phyloP scores from a whole-genome alignment of 2,797 vertebrate genomes.

The Sebastes nivosus region DNA sequence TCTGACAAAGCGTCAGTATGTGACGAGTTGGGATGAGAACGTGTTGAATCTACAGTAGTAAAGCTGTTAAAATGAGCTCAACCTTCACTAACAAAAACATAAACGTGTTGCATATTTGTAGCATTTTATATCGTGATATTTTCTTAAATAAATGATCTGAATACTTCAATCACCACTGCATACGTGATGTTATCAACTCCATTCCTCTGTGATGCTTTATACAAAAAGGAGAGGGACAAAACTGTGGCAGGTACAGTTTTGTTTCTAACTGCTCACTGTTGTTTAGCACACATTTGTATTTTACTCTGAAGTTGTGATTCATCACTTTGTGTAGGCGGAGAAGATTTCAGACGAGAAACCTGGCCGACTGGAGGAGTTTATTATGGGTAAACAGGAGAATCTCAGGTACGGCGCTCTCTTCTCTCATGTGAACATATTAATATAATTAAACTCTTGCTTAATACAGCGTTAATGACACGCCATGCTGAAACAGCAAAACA shows the following conservation, averaged over 20 bases:
- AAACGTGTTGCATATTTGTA: too few species aligned
- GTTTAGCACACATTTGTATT: conserved; percentile 4
- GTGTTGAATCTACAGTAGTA: too few species aligned
- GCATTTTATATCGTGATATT: not conserved
- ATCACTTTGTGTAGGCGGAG: conserved; percentile 19
- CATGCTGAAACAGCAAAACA: not conserved
- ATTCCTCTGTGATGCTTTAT: not conserved
- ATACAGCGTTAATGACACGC: not conserved
- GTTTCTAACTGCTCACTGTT: not conserved
- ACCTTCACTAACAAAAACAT: not conserved
- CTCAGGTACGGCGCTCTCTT: not conserved
- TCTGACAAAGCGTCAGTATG: too few species aligned
- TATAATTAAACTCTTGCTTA: not conserved
- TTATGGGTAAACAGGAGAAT: conserved; percentile 28
- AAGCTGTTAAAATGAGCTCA: not conserved
- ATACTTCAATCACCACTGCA: not conserved
- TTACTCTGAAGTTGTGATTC: conserved; percentile 11
- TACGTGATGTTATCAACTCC: not conserved
- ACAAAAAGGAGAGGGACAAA: not conserved
- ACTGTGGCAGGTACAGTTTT: not conserved
- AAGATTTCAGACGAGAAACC: not conserved
- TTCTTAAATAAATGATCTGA: not conserved
- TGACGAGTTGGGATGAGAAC: too few species aligned
- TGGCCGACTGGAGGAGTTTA: not conserved
- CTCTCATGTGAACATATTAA: not conserved